These are phyloP conservation scores for Drosophila anomelani DNA, from an alignment of 2,888 invertebrate species.

Conservation along the genomic window DNA sequence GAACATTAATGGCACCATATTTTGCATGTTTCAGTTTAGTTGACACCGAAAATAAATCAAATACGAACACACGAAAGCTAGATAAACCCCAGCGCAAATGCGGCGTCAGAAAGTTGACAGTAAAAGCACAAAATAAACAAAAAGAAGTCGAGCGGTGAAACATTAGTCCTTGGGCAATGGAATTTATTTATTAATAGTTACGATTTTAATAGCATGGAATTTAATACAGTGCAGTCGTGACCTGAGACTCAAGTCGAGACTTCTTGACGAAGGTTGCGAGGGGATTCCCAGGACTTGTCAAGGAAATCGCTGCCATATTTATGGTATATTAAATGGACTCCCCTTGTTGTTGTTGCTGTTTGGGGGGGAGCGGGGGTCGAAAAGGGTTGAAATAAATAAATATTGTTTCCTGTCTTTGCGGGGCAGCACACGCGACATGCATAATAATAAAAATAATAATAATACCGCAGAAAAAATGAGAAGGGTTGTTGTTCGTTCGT, in stretches of 20 bases:
- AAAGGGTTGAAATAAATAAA: constrained; percentile 54
- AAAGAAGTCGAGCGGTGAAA: background rate
- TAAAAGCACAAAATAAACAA: constrained; percentile 15
- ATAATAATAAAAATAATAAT: constrained; percentile 67
- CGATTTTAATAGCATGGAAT: constrained; percentile 23
- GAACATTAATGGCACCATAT: constrained; percentile 51
- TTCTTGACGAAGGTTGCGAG: constrained; percentile 32
- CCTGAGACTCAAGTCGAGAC: constrained; percentile 9
- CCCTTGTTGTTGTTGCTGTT: background rate
- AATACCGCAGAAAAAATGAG: constrained; percentile 1
- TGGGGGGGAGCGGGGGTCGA: background rate
- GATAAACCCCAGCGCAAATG: constrained; percentile 20
- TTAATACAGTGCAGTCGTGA: constrained; percentile 3
- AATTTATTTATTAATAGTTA: constrained; percentile 36
- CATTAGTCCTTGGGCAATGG: constrained; percentile 12
- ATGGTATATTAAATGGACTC: constrained; percentile 36
- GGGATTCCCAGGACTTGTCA: constrained; percentile 12
- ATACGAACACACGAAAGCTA: constrained; percentile 29
- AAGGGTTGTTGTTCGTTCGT: background rate
- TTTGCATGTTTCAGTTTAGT: constrained; percentile 54
- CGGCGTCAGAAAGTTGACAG: constrained; percentile 32
- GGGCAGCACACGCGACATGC: constrained; percentile 61
- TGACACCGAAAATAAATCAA: constrained; percentile 72
- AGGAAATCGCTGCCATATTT: constrained; percentile 42
- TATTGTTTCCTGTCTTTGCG: constrained; percentile 51